phyloP scores from a whole-genome alignment of 2,888 invertebrate species.

The Galerucella pusilla region DNA sequence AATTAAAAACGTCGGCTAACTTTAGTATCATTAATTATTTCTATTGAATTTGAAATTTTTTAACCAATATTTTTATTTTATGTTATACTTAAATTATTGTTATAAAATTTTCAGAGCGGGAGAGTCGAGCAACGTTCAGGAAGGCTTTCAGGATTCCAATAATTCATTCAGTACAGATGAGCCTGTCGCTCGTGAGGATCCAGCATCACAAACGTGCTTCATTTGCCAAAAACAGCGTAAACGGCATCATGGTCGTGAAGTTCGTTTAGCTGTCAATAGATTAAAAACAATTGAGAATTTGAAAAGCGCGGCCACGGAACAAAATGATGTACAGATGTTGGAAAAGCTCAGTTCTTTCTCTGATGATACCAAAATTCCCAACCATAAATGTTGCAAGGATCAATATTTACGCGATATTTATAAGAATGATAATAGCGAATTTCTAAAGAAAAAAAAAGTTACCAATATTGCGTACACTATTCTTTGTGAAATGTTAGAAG shows the following conservation, averaged over 20 bases:
- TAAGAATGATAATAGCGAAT: constrained; percentile 23
- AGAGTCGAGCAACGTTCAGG: constrained; percentile 16
- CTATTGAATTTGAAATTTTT: constrained; percentile 2
- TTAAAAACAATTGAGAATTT: constrained; percentile 19
- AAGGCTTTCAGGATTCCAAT: constrained; percentile 12
- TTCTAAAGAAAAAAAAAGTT: constrained; percentile 27
- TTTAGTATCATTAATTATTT: no score
- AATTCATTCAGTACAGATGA: constrained; percentile 13
- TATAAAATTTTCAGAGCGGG: constrained; percentile 16
- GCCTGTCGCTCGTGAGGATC: constrained; percentile 14
- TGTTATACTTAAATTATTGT: constrained; percentile 19
- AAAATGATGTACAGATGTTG: constrained; percentile 24
- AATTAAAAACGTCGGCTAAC: no score
- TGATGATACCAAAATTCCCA: constrained; percentile 20
- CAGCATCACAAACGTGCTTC: constrained; percentile 4
- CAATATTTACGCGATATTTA: constrained; percentile 23
- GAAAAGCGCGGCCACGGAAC: constrained; percentile 24
- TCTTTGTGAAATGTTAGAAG: constrained; percentile 29
- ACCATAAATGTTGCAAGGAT: constrained; percentile 30
- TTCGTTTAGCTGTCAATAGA: constrained; percentile 26
- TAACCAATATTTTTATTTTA: constrained; percentile 18
- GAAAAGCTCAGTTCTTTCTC: constrained; percentile 30
- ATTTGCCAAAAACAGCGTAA: constrained; percentile 9
- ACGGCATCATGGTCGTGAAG: constrained; percentile 24
- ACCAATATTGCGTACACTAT: constrained; percentile 24